Base-by-base conservation (phyloP, 2,888 invertebrate species). In the Galerucella pusilla region DNA sequence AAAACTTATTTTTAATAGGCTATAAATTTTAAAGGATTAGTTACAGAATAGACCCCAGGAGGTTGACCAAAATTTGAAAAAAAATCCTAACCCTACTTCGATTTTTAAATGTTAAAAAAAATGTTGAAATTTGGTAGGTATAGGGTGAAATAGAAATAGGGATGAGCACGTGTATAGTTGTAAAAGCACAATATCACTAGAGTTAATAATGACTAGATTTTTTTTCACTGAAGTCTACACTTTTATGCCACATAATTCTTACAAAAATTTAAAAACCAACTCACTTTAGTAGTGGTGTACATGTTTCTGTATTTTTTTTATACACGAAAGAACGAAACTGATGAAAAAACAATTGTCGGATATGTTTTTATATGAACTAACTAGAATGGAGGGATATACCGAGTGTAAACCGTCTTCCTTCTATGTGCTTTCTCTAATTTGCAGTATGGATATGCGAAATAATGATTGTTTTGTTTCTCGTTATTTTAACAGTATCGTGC, bases 251-350 rank as follows among this genome's bases (percentile, higher is more conserved):
- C 35, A 42, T 9, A 9, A 42, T 42, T 7, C 12, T 28, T 12
- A 60, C 68, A 52, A 42, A 61, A 25, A 52, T 2, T 54, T 57
- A 71, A 73, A 61, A 60, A 64, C 20, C 63, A 72, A 76, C 79
- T 79, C 79, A 79, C 79, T 79, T 74, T 72, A 66, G 35, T 75
- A 28, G 54, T 68, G 46, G 75, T 59, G 69, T 75, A 78, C 77
- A 76, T 79, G 59, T 72, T 63, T 64, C 35, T 65, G 61, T 64
- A 60, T 42, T 42, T 46, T 69, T 66, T 71, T 73, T 72, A 28
- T 72, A 69, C 77, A 75, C 71, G 67, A 60, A 75, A 45, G 69
- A 63, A 63, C 28, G 63, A 69, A 71, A 78, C 79, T 79, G 79
- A 79, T 76, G 35, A 16, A 57, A 6, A 70, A 61, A 68, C 76